phyloP scores from a whole-genome alignment of 2,888 invertebrate species.

The Hymenopus coronatus region DNA sequence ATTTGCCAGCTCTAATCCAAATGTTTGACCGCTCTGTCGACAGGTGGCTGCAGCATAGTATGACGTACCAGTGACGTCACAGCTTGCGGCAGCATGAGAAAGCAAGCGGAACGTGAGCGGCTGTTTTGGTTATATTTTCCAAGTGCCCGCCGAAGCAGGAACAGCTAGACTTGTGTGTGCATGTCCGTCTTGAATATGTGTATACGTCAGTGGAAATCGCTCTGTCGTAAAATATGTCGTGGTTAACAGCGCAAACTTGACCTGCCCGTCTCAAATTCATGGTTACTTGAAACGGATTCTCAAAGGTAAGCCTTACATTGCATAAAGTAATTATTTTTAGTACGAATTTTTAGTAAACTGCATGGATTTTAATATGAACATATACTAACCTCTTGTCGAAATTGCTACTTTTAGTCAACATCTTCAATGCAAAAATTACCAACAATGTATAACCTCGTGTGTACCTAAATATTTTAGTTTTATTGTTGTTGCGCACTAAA shows the following conservation, averaged over 20 bases:
- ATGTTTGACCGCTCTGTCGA: background rate
- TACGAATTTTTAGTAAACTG: no score
- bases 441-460: background rate
- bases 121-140: background rate
- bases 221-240: background rate
- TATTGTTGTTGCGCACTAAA: no score
- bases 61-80: background rate
- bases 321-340: background rate
- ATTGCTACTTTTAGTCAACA: no score
- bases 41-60: background rate
- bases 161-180: background rate
- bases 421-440: no score
- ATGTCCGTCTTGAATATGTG: background rate
- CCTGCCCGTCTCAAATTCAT: background rate
- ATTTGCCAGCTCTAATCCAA: background rate
- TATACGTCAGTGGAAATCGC: background rate
- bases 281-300: background rate
- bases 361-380: no score
- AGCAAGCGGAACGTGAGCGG: background rate
- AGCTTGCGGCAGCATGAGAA: background rate
- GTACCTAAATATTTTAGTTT: no score
- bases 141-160: background rate
- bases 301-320: background rate
- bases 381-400: no score
- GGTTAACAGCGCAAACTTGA: background rate